These are phyloP conservation scores for Archilochus colubris DNA, from an alignment of 2,113 vertebrate genomes.

Conservation along the genomic window DNA sequence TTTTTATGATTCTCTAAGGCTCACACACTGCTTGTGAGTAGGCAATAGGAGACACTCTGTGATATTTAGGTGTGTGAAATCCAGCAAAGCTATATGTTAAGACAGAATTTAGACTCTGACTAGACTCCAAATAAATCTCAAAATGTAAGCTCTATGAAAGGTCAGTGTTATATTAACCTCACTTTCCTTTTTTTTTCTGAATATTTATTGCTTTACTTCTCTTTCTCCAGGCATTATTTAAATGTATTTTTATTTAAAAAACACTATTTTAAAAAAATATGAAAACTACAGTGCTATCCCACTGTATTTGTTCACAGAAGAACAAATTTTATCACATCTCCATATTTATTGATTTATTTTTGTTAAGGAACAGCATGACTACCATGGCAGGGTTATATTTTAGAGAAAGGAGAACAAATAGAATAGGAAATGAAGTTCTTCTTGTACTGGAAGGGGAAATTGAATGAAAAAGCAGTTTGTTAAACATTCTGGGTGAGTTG, in stretches of 20 bases:
- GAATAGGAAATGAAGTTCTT: constrained; percentile 52
- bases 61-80: neutral
- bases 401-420: constrained; percentile 37
- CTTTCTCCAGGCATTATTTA: neutral
- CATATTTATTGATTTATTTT: constrained; percentile 5
- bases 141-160: neutral
- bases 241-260: neutral
- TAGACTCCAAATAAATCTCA: neutral
- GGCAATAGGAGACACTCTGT: neutral
- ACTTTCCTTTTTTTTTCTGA: neutral
- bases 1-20: neutral
- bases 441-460: constrained; percentile 54
- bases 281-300: neutral
- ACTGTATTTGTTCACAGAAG: neutral
- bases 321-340: neutral
- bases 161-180: neutral
- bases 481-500: constrained; percentile 56
- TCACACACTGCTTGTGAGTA: neutral
- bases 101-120: neutral
- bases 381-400: constrained; percentile 3
- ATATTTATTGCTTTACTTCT: neutral
- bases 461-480: constrained; percentile 56
- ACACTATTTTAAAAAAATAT: neutral
- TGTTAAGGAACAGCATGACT: constrained; percentile 12
- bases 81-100: neutral